A percentile compares a stretch with the other conserved stretches of the same genome.
Evolutionary conservation across 2,113 vertebrate species (phyloP).

Genomic region (Penelope pileata): DNA sequence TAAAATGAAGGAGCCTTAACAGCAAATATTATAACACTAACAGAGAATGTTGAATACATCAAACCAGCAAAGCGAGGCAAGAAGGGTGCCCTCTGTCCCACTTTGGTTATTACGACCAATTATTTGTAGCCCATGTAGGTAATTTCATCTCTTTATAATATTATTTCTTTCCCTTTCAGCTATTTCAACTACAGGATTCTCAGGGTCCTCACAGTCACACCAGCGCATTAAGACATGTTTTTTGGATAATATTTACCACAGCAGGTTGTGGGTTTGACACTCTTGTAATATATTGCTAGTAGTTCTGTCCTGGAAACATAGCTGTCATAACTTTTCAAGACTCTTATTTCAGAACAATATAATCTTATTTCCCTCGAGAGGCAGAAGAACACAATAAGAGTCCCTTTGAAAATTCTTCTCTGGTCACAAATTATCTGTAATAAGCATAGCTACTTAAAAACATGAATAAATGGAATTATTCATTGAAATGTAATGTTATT

Average conservation of each 20-base stretch:
- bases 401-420: not conserved
- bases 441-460: not conserved
- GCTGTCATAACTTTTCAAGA: not conserved
- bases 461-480: not conserved
- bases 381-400: not conserved
- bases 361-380: not conserved
- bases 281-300: not conserved
- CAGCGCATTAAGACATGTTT: not conserved
- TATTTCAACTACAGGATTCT: not conserved
- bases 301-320: not conserved
- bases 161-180: not conserved
- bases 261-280: accelerated
- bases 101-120: not conserved
- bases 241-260: not conserved
- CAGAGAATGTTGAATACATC: not conserved
- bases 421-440: not conserved
- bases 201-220: too few relatives aligned
- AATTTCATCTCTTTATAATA: not conserved
- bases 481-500: not conserved
- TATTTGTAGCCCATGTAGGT: accelerated
- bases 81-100: not conserved
- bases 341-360: not conserved
- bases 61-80: not conserved
- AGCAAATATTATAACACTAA: not conserved
- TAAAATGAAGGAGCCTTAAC: not conserved